Percentiles rank a stretch among this genome's conserved stretches.
Conservation (phyloP, 2,797 vertebrate genomes). For the Myoxocephalus aenaeus region DNA sequence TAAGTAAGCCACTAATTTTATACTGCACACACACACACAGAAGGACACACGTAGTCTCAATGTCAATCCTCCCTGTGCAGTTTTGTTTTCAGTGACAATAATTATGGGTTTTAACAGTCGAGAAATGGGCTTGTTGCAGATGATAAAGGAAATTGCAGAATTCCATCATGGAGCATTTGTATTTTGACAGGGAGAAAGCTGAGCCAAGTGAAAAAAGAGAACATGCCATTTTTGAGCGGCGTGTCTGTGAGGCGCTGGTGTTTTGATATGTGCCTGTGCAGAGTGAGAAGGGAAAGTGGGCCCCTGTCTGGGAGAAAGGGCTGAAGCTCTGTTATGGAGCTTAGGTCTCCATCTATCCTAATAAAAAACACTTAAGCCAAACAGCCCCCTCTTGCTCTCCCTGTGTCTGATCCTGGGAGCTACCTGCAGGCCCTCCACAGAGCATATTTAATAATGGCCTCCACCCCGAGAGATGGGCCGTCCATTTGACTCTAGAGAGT, state of each 20-base stretch:
- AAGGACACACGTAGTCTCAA: not conserved
- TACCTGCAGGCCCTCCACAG: conserved; percentile 81
- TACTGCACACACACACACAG: conserved; percentile 9
- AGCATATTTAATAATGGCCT: conserved; percentile 77
- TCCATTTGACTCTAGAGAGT: not conserved
- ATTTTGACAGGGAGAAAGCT: conserved; percentile 74
- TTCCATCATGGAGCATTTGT: conserved; percentile 66
- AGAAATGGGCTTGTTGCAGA: conserved; percentile 60
- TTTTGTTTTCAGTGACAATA: conserved; percentile 68
- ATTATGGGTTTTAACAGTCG: conserved; percentile 68
- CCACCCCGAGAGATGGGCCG: conserved; percentile 41
- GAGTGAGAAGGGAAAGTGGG: conserved; percentile 73
- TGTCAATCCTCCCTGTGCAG: conserved; percentile 22
- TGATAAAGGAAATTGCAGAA: conserved; percentile 81
- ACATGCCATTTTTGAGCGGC: conserved; percentile 64
- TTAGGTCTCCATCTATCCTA: conserved; percentile 85
- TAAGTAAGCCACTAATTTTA: conserved; percentile 42
- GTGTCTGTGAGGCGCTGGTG: conserved; percentile 77
- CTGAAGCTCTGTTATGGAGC: conserved; percentile 83
- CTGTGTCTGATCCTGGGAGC: conserved; percentile 78
- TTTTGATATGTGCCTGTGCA: conserved; percentile 82
- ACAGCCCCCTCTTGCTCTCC: conserved; percentile 77
- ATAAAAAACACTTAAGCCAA: conserved; percentile 87
- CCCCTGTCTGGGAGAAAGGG: conserved; percentile 81
- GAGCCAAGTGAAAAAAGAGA: conserved; percentile 70